These are phyloP conservation scores for Catajapyx aquilonaris DNA, from an alignment of 1,140 invertebrate genomes.

Conservation along the genomic window DNA sequence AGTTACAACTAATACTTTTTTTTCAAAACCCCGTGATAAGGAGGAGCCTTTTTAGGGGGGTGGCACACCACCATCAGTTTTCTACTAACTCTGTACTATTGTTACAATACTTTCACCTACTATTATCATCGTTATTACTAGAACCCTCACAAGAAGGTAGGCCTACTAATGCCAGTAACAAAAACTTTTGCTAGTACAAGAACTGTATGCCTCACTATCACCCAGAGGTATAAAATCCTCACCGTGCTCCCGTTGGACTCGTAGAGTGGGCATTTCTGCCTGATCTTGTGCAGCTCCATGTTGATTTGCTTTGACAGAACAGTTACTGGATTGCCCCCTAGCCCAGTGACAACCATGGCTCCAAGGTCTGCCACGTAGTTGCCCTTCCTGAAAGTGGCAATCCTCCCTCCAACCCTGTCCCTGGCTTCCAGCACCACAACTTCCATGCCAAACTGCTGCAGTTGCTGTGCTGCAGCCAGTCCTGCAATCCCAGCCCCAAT, in stretches of 20 bases:
- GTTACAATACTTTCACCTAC: too few relatives aligned
- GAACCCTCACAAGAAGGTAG: too few relatives aligned
- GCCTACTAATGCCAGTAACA: too few relatives aligned
- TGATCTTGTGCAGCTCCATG: constrained; percentile 90
- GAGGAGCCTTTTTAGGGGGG: too few relatives aligned
- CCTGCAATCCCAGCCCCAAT: constrained; percentile 92
- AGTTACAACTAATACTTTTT: too few relatives aligned
- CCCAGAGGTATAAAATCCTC: too few relatives aligned
- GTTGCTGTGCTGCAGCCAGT: constrained; percentile 76
- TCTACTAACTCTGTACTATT: too few relatives aligned
- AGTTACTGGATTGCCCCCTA: constrained; percentile 91
- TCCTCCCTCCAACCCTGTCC: constrained; percentile 79
- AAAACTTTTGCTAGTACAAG: too few relatives aligned
- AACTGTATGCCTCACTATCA: too few relatives aligned
- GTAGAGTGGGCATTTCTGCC: constrained; percentile 91
- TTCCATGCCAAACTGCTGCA: constrained; percentile 90
- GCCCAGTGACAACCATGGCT: constrained; percentile 67
- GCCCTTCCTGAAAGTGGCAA: constrained; percentile 88
- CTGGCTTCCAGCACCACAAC: constrained; percentile 85
- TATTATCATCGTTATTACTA: too few relatives aligned
- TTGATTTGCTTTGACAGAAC: constrained; percentile 89
- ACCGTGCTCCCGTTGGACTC: constrained; percentile 81
- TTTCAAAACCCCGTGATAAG: too few relatives aligned
- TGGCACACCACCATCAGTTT: too few relatives aligned
- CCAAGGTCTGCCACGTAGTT: constrained; percentile 89